A percentile compares a stretch with the other conserved stretches of the same genome.
Conservation (phyloP, 2,797 vertebrate species). For the Scomberomorus guttatus region DNA sequence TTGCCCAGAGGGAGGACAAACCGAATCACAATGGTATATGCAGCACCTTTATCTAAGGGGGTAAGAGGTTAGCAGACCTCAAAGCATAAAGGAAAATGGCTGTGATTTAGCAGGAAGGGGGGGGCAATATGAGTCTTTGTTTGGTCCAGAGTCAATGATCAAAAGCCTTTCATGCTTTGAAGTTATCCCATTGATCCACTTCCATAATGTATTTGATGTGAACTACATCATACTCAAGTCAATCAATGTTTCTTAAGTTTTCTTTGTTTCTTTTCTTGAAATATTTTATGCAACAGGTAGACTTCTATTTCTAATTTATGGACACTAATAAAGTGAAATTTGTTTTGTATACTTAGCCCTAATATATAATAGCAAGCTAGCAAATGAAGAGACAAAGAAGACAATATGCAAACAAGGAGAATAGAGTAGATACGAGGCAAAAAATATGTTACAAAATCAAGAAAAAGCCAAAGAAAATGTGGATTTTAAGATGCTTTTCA, state of each 20-base stretch:
- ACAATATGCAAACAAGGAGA: no score
- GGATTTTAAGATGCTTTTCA: no score
- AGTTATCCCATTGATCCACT: slow-evolving; percentile 23
- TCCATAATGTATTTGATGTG: neutral
- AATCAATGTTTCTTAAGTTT: neutral
- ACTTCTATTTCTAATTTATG: neutral
- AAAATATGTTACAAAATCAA: no score
- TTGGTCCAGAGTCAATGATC: slow-evolving; percentile 49
- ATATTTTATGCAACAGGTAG: neutral
- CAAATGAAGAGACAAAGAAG: no score
- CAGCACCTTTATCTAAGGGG: slow-evolving; percentile 33
- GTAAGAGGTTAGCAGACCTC: slow-evolving; percentile 25
- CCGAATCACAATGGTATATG: slow-evolving; percentile 23
- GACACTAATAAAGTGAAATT: no score
- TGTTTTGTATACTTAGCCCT: no score
- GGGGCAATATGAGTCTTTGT: slow-evolving; percentile 43
- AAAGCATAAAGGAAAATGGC: slow-evolving; percentile 48
- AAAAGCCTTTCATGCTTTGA: slow-evolving; percentile 63
- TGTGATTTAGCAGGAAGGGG: slow-evolving; percentile 33
- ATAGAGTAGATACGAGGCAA: no score
- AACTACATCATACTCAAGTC: neutral
- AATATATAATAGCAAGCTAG: no score
- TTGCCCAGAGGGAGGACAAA: slow-evolving; percentile 34
- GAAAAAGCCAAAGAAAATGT: no score
- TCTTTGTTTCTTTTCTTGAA: neutral